Conservation (phyloP, 2,113 vertebrate genomes). For the Antennarius striatus region DNA sequence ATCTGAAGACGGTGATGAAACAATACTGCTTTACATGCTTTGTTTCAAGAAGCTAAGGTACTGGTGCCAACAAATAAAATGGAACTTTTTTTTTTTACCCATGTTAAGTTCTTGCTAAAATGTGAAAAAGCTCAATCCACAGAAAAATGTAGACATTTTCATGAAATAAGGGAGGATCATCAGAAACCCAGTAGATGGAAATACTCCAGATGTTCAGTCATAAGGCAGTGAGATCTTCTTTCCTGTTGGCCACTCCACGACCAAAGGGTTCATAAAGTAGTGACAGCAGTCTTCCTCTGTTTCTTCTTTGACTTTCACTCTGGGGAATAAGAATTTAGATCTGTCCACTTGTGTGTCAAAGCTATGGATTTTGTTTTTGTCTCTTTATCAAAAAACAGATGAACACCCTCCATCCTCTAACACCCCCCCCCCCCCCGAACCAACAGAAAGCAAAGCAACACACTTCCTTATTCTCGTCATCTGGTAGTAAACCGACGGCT, state of each 20-base stretch:
- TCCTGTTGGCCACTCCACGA: slow-evolving; percentile 47
- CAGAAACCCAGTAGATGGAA: slow-evolving; percentile 63
- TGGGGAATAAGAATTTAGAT: no score
- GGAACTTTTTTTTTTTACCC: slow-evolving; percentile 72
- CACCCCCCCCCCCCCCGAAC: no score
- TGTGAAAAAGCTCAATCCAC: slow-evolving; percentile 80
- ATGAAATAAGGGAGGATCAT: slow-evolving; percentile 85
- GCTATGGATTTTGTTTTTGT: no score
- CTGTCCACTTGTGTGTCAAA: no score
- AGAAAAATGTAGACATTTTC: slow-evolving; percentile 70
- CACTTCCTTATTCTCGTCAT: no score
- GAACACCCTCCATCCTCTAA: no score
- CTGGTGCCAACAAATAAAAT: slow-evolving; percentile 77
- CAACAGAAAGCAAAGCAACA: no score
- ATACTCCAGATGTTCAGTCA: slow-evolving; percentile 7
- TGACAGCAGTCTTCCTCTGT: no score
- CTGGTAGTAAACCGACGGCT: no score
- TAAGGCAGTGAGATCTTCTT: slow-evolving; percentile 87
- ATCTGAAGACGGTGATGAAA: slow-evolving; percentile 80
- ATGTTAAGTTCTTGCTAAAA: slow-evolving; percentile 74
- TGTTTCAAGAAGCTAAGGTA: slow-evolving; percentile 32
- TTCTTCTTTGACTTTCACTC: no score
- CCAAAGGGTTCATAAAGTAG: no score
- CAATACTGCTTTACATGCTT: slow-evolving; percentile 45
- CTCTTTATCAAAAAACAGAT: no score